Evolutionary conservation across 2,888 invertebrate genomes (phyloP), one percentile per base, ranked within the genome.

Genomic region (Tinea trinotella): DNA sequence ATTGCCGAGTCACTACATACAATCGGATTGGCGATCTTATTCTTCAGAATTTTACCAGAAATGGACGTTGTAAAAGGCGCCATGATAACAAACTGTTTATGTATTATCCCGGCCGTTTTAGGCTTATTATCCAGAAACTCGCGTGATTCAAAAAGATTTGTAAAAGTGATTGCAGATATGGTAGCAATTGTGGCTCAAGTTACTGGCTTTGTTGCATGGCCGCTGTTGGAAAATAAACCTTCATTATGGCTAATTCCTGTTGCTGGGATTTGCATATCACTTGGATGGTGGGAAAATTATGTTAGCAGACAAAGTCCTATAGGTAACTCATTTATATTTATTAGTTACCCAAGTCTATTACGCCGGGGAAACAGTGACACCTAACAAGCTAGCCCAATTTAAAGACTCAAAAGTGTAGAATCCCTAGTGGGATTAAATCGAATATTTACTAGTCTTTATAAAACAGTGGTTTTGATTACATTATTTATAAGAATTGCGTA

Each of bases 271-370:
- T 89, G 97, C 64, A 93, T 96, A 59, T 98, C 98, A 0, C 88
- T 95, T 35, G 95, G 96, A 18, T 98, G 98, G 97, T 99, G 99
- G 99, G 98, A 99, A 77, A 99, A 99, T 77, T 99, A 95, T 70
- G 95, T 97, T 1, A 93, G 95, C 56, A 88, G 91, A 56, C 91
- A 94, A 64, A 96, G 97, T 55, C 92, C 95, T 0, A 88, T 97
- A 58, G 92, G 92, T 91, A 71, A 77, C 74, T 35, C 3, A 55
- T 36, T n/a, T n/a, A n/a, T n/a, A n/a, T 56, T 34, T 55, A 56
- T 44, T 24, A n/a, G 12, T 13, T 49, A 49, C 7, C 4, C 17
- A 49, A 10, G 19, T 9, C 44, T n/a, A 17, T 44, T 44, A 44
- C 6, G n/a, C n/a, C n/a, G n/a, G n/a, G n/a, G n/a, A n/a, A n/a